Evolutionary conservation across 2,113 vertebrate species (phyloP).

Genomic region (Rhinichthys klamathensis): DNA sequence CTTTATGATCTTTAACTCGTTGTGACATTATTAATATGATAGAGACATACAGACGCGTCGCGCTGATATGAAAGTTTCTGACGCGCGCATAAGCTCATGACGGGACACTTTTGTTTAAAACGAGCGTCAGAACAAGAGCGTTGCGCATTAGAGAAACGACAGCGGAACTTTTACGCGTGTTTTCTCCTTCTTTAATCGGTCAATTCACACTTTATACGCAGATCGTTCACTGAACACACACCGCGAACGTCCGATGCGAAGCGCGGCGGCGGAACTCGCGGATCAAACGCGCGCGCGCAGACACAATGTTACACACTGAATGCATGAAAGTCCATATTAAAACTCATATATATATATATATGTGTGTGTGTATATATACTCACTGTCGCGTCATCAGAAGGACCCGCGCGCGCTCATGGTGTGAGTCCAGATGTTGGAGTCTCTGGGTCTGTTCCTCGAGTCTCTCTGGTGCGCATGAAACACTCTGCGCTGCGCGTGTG

Average conservation of each 20-base stretch:
- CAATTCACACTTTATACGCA: too few species aligned
- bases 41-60: not conserved
- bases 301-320: not conserved
- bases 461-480: conserved; percentile 72
- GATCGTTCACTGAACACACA: too few species aligned
- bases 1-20: not conserved
- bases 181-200: not conserved
- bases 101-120: not conserved
- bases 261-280: conserved; percentile 63
- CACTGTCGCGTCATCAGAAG: conserved; percentile 62
- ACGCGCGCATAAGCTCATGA: not conserved
- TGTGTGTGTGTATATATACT: not conserved
- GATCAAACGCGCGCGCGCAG: conserved; percentile 55
- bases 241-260: not conserved
- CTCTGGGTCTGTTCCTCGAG: conserved; percentile 74
- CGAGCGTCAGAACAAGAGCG: not conserved
- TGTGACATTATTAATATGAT: not conserved
- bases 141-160: too few species aligned
- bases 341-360: not conserved
- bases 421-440: conserved; percentile 80
- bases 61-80: not conserved
- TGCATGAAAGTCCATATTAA: not conserved
- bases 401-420: conserved; percentile 73
- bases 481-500: conserved; percentile 65
- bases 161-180: not conserved